phyloP scores from a whole-genome alignment of 2,888 invertebrate genomes.

The Lysandra coridon region DNA sequence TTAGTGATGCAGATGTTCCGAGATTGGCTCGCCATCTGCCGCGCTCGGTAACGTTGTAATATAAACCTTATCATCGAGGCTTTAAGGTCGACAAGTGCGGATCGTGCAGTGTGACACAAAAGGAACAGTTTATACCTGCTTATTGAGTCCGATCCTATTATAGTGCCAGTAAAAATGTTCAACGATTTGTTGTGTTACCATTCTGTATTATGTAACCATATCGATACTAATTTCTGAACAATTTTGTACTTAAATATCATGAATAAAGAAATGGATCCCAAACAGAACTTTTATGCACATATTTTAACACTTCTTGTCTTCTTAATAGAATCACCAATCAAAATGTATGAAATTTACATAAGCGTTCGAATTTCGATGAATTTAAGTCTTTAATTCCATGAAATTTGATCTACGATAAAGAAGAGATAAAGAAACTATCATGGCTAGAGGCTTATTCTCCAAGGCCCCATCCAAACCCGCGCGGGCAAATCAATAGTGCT shows the following conservation, averaged over 20 bases:
- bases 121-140: not conserved
- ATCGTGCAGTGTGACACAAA: not conserved
- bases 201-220: not conserved
- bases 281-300: no score
- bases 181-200: not conserved
- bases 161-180: not conserved
- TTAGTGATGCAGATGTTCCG: conserved; percentile 4
- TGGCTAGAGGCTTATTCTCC: no score
- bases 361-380: no score
- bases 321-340: no score
- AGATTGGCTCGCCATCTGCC: conserved; percentile 1
- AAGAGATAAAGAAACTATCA: no score
- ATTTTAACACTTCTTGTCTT: no score
- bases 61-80: not conserved
- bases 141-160: not conserved
- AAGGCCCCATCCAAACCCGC: not conserved
- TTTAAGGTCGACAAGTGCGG: not conserved
- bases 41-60: not conserved
- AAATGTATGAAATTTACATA: no score
- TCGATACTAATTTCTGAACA: not conserved
- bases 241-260: not conserved
- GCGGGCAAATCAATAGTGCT: not conserved
- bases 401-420: no score
- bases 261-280: not conserved
- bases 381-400: no score